A percentile compares a stretch with the other conserved stretches of the same genome.
These are phyloP conservation scores for Macrotis lagotis DNA, from an alignment of 2,113 vertebrate species.

Conservation along the genomic window DNA sequence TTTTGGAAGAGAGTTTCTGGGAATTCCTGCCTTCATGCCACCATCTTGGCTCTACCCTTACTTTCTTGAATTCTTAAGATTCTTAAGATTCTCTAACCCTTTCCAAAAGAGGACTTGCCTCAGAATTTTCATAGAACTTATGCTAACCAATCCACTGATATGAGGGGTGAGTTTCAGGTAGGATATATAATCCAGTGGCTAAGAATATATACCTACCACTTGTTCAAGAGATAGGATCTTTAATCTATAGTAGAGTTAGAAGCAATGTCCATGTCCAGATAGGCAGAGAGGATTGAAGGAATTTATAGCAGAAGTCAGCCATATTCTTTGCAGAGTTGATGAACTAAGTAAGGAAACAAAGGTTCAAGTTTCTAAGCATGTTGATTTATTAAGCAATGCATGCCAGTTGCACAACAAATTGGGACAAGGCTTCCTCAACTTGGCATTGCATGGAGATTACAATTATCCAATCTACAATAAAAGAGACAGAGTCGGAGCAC, in stretches of 20 bases:
- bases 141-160: not conserved
- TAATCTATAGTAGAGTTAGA: not conserved
- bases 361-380: not conserved
- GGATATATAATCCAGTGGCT: not conserved
- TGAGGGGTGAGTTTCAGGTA: not conserved
- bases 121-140: not conserved
- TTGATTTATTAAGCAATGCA: not conserved
- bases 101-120: not conserved
- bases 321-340: not conserved
- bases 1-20: too few relatives aligned
- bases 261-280: not conserved
- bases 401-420: not conserved
- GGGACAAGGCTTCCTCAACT: not conserved
- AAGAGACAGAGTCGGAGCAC: too few relatives aligned
- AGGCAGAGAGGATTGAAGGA: not conserved
- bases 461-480: too few relatives aligned
- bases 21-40: too few relatives aligned
- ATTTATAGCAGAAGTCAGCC: not conserved
- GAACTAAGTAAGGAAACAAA: not conserved
- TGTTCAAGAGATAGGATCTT: not conserved
- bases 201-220: not conserved
- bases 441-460: not conserved
- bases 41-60: too few relatives aligned
- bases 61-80: too few relatives aligned
- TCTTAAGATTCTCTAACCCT: not conserved